phyloP scores from a whole-genome alignment of 2,888 invertebrate genomes.

The Nomada fucata region DNA sequence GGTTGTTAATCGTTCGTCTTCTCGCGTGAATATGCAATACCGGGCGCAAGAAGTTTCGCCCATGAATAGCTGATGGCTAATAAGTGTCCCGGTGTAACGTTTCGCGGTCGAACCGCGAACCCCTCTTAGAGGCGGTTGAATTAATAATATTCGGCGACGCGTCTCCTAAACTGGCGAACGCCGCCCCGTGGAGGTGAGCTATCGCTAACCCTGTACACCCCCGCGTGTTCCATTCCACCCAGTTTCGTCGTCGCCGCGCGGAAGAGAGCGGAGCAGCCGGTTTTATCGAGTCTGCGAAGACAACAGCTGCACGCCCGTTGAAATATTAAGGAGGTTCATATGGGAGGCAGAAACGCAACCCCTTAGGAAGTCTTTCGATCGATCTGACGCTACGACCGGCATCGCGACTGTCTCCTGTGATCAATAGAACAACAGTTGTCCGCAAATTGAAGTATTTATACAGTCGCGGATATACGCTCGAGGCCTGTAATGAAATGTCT shows the following conservation, averaged over 20 bases:
- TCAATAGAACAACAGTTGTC: conserved; percentile 37
- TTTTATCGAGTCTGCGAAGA: conserved; percentile 76
- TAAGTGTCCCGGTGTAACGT: conserved; percentile 60
- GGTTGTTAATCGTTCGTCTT: conserved; percentile 48
- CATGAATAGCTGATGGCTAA: conserved; percentile 70
- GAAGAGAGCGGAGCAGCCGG: conserved; percentile 40
- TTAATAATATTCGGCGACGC: conserved; percentile 63
- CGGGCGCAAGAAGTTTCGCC: conserved; percentile 56
- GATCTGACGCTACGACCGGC: conserved; percentile 51
- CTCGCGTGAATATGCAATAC: conserved; percentile 43
- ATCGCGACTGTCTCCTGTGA: conserved; percentile 40
- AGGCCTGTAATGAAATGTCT: conserved; percentile 11
- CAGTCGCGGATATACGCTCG: conserved; percentile 20
- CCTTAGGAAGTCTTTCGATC: conserved; percentile 60
- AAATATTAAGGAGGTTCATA: conserved; percentile 75
- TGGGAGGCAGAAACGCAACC: conserved; percentile 59
- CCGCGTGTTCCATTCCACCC: conserved; percentile 15
- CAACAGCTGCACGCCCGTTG: conserved; percentile 76
- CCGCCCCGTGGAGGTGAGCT: conserved; percentile 23
- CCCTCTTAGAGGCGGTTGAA: conserved; percentile 66
- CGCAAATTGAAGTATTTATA: conserved; percentile 37
- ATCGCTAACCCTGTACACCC: conserved; percentile 6
- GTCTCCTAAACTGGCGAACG: conserved; percentile 49
- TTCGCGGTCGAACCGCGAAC: conserved; percentile 55
- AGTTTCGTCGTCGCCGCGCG: conserved; percentile 35